Evolutionary conservation across 2,888 invertebrate genomes (phyloP), one percentile per base, ranked within the genome.

Genomic region (Chaitophorus viminalis): DNA sequence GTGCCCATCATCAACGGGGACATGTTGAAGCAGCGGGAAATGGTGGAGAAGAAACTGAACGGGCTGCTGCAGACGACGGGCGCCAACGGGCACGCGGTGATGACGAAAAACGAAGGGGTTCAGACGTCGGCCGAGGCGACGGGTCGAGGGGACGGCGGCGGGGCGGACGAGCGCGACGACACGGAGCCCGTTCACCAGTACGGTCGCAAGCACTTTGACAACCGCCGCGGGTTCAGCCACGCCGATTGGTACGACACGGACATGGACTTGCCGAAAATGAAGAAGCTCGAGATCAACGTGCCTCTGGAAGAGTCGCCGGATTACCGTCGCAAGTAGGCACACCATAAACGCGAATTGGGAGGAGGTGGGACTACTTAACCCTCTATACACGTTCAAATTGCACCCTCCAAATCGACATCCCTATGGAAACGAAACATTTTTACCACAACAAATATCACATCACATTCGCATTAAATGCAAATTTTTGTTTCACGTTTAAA

Each of bases 211-310:
- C 46, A 88, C 36, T 18, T 85, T 74, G 86, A 86, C 17, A 46
- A 89, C 25, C 65, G 89, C 39, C 36, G 77, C 17, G 46, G 76
- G 8, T 76, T 79, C 3, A 76, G 72, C 17, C 72, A 78, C 76
- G 25, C 82, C 9, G 82, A 89, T 14, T 77, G 79, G 78, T 77
- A 74, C 39, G 87, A 87, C 60, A 87, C 87, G 25, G 87, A 81
- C 29, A 87, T 87, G 87, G 87, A 87, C 39, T 18, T 87, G 33
- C 39, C 87, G 6, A 87, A 75, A 65, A 87, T 87, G 87, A 87
- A 87, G 18, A 87, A 81, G 33, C 87, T 87, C 39, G 87, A 87
- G 31, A 81, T 87, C 31, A 81, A 87, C 54, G 87, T 87, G 72
- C 60, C 60, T 1, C 1, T 33, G 18, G 85, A 86, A 5, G 74